Conservation (phyloP, 2,888 invertebrate genomes). For the Trachelus troglodyta region DNA sequence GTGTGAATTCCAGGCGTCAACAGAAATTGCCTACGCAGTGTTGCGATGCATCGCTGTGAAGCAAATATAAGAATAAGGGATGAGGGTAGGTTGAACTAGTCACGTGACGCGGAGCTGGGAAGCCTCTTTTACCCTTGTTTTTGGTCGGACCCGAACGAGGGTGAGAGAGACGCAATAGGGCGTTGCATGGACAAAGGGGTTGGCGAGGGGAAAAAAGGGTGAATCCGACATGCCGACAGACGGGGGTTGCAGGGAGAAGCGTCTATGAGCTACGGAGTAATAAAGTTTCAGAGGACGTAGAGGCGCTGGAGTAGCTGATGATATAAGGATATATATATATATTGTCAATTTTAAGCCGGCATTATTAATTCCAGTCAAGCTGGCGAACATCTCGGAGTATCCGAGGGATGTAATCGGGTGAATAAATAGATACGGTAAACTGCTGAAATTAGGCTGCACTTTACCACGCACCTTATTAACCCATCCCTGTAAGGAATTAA, state of each 20-base stretch:
- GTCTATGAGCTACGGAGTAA: slow-evolving; percentile 4
- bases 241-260: slow-evolving; percentile 17
- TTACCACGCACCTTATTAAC: not conserved
- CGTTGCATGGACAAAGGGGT: not conserved
- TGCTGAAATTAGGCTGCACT: not conserved
- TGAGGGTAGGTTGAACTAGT: not conserved
- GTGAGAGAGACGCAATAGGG: not conserved
- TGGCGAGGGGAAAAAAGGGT: not conserved
- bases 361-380: slow-evolving; percentile 33
- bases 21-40: not conserved
- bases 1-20: not conserved
- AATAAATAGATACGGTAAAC: not conserved
- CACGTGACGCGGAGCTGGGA: slow-evolving; percentile 19
- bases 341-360: slow-evolving; percentile 23
- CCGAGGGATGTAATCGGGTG: not conserved
- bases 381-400: not conserved
- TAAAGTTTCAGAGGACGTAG: not conserved
- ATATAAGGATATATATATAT: not conserved
- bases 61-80: not conserved
- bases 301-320: no score
- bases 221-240: slow-evolving; percentile 5
- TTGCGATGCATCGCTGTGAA: not conserved
- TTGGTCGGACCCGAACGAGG: slow-evolving; percentile 10
- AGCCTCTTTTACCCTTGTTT: slow-evolving; percentile 17
- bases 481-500: not conserved